These are phyloP conservation scores for Athalia cordata DNA, from an alignment of 2,888 invertebrate genomes.

Conservation along the genomic window DNA sequence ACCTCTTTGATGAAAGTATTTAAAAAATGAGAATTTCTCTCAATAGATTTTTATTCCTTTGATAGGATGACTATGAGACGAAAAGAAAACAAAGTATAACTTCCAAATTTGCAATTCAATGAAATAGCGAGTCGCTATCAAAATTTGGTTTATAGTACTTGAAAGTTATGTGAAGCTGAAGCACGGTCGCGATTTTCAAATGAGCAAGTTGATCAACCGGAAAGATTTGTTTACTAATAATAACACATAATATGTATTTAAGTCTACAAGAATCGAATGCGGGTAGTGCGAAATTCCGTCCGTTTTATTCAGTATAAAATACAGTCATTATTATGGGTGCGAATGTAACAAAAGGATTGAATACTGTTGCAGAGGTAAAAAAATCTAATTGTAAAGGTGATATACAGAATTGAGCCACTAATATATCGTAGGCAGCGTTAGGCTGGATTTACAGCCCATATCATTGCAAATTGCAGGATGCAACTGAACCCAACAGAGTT, in stretches of 20 bases:
- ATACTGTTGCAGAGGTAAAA: slow-evolving; percentile 49
- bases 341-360: slow-evolving; percentile 46
- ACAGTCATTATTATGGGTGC: slow-evolving; percentile 47
- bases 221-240: neutral
- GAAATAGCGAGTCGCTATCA: neutral
- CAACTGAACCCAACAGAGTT: neutral
- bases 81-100: no score
- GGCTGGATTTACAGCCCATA: slow-evolving; percentile 59
- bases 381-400: slow-evolving; percentile 24
- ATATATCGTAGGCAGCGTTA: slow-evolving; percentile 53
- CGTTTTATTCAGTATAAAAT: slow-evolving; percentile 52
- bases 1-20: neutral
- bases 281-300: slow-evolving; percentile 51
- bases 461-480: slow-evolving; percentile 33
- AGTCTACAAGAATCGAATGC: slow-evolving; percentile 47
- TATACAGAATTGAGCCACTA: slow-evolving; percentile 36
- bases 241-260: slow-evolving; percentile 12
- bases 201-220: slow-evolving; percentile 10
- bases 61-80: neutral
- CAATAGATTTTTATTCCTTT: neutral
- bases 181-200: neutral
- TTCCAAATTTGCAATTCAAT: neutral
- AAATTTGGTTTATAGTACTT: neutral
- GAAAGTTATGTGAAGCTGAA: neutral
- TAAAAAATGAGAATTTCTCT: neutral